These are phyloP conservation scores for Thinocorus orbignyianus DNA, from an alignment of 2,113 vertebrate genomes.

Conservation along the genomic window DNA sequence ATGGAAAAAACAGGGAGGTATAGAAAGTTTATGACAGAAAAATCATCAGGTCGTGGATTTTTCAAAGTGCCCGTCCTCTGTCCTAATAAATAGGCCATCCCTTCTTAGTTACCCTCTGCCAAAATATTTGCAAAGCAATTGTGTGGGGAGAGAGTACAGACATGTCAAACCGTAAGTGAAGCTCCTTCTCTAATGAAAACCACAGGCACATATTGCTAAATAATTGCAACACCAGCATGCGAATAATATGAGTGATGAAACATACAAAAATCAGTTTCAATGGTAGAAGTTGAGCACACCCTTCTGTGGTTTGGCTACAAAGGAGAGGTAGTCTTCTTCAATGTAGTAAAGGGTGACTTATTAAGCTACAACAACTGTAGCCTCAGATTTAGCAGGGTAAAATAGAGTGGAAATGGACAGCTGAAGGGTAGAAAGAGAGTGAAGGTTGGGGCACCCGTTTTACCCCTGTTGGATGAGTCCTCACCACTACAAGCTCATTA, in stretches of 20 bases:
- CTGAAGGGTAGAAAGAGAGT: not conserved
- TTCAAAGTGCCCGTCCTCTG: not conserved
- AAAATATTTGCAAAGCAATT: slow-evolving; percentile 4
- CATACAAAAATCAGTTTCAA: not conserved
- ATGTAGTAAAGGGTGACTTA: not conserved
- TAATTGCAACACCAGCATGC: not conserved
- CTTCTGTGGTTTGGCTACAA: not conserved
- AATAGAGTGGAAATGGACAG: not conserved
- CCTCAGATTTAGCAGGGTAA: not conserved
- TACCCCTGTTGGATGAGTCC: not conserved
- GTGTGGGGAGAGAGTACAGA: not conserved
- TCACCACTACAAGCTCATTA: not conserved
- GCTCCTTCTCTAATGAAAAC: not conserved
- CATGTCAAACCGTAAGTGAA: not conserved
- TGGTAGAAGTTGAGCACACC: not conserved
- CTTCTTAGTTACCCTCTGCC: not conserved
- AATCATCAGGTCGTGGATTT: not conserved
- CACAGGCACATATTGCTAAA: not conserved
- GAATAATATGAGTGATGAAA: not conserved
- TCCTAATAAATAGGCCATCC: not conserved
- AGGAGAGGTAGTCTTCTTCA: not conserved
- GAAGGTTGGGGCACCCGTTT: not conserved
- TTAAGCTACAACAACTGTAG: not conserved
- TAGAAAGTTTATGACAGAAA: not conserved
- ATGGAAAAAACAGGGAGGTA: not conserved